Percentiles rank a stretch among this genome's conserved stretches.
These are phyloP conservation scores for Catharus bicknelli DNA, from an alignment of 2,113 vertebrate species.

Conservation along the genomic window DNA sequence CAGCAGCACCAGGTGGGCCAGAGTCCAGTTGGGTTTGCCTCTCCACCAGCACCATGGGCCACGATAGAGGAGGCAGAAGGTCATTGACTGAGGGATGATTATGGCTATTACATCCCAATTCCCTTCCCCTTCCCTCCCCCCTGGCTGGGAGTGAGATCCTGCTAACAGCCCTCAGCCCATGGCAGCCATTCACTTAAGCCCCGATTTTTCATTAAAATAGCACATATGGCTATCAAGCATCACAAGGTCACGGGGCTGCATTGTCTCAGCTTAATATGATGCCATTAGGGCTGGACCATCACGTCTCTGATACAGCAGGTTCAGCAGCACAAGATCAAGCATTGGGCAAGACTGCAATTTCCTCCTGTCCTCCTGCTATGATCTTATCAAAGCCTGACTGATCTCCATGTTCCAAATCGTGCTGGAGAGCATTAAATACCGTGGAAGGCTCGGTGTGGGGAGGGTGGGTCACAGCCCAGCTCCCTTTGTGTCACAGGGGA, in stretches of 20 bases:
- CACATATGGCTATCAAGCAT: conserved; percentile 17
- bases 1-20: accelerated
- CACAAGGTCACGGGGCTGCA: conserved; percentile 69
- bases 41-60: background rate
- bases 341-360: conserved; percentile 71
- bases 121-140: background rate
- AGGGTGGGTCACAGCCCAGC: background rate
- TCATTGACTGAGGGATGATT: background rate
- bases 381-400: conserved; percentile 73
- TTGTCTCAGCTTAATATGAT: conserved; percentile 59
- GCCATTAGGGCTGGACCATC: conserved; percentile 61
- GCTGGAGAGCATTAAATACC: conserved; percentile 19
- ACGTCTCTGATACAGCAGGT: conserved; percentile 33
- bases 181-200: conserved; percentile 37
- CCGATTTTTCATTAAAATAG: conserved; percentile 71
- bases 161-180: conserved; percentile 13
- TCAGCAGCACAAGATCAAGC: conserved; percentile 61
- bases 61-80: background rate
- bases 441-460: background rate
- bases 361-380: conserved; percentile 67
- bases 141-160: background rate
- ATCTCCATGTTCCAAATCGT: conserved; percentile 31
- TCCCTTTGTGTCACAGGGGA: background rate
- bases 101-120: conserved; percentile 22
- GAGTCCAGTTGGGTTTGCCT: background rate